Conservation (phyloP, 2,888 invertebrate genomes). For the Caenorhabditis afra region DNA sequence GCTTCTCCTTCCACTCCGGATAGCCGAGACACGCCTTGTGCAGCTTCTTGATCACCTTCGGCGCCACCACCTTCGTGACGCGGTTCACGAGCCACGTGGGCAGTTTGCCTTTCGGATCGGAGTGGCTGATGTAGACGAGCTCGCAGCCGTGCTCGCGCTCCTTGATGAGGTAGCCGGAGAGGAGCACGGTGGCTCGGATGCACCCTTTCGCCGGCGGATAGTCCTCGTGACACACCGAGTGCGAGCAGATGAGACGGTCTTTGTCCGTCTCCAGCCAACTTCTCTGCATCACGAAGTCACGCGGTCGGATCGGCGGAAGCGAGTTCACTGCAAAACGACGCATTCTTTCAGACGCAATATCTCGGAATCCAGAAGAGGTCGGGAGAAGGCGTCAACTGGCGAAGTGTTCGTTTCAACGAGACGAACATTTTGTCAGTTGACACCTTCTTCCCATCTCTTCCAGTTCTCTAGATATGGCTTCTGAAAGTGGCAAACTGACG, state of each 20-base stretch:
- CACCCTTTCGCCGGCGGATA: constrained; percentile 90
- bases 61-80: constrained; percentile 90
- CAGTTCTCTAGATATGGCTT: neutral
- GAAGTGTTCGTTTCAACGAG: too few species aligned
- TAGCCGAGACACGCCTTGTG: constrained; percentile 89
- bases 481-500: too few species aligned
- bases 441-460: too few species aligned
- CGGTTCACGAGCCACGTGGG: constrained; percentile 93
- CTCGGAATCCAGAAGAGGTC: neutral
- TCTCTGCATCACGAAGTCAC: constrained; percentile 93
- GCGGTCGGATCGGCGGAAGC: constrained; percentile 77
- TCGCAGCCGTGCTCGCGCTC: constrained; percentile 85
- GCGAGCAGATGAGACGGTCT: constrained; percentile 91
- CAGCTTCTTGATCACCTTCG: constrained; percentile 89
- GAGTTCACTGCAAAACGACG: constrained; percentile 66
- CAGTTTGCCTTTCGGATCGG: constrained; percentile 88
- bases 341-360: too few species aligned
- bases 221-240: constrained; percentile 89
- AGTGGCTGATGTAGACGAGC: constrained; percentile 91
- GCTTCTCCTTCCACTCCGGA: constrained; percentile 88
- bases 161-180: constrained; percentile 86
- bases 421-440: too few species aligned
- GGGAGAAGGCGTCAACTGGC: too few species aligned
- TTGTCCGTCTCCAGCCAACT: constrained; percentile 92
- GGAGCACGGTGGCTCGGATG: constrained; percentile 85